phyloP scores from a whole-genome alignment of 2,888 invertebrate species.

The Drosophila infuscata region DNA sequence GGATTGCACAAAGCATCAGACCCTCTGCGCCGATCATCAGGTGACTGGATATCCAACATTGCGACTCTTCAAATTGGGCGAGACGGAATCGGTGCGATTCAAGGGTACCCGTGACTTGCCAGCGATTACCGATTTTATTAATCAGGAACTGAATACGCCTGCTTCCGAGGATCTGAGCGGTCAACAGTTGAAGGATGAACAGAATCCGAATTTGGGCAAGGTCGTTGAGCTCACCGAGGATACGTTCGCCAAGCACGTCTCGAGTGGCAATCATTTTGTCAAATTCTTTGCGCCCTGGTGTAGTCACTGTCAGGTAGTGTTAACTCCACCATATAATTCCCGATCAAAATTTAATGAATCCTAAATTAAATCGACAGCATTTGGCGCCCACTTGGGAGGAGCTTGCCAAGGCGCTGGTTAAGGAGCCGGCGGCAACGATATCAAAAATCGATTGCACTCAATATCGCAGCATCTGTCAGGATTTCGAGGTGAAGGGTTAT shows the following conservation, averaged over 20 bases:
- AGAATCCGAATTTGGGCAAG: slow-evolving; percentile 64
- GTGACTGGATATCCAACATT: slow-evolving; percentile 94
- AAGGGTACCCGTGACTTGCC: slow-evolving; percentile 92
- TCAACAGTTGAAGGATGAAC: slow-evolving; percentile 25
- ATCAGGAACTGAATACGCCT: slow-evolving; percentile 87
- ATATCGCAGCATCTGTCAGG: slow-evolving; percentile 90
- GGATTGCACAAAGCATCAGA: slow-evolving; percentile 92
- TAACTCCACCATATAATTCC: neutral
- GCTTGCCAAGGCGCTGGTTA: slow-evolving; percentile 89
- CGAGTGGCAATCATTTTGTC: slow-evolving; percentile 92
- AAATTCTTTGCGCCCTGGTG: slow-evolving; percentile 98
- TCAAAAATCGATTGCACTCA: slow-evolving; percentile 95
- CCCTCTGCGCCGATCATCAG: slow-evolving; percentile 91
- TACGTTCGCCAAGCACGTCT: slow-evolving; percentile 90
- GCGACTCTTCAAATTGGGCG: slow-evolving; percentile 91
- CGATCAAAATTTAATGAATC: neutral
- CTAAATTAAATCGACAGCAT: slow-evolving; percentile 85
- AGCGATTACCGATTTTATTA: slow-evolving; percentile 91
- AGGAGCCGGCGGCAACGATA: slow-evolving; percentile 89
- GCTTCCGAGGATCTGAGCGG: slow-evolving; percentile 50
- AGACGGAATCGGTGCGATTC: slow-evolving; percentile 90
- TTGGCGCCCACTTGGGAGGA: slow-evolving; percentile 94
- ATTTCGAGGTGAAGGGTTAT: slow-evolving; percentile 93
- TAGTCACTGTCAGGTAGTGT: slow-evolving; percentile 90
- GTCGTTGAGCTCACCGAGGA: slow-evolving; percentile 91